phyloP scores from a whole-genome alignment of 2,113 vertebrate species.

The Archocentrus centrarchus region DNA sequence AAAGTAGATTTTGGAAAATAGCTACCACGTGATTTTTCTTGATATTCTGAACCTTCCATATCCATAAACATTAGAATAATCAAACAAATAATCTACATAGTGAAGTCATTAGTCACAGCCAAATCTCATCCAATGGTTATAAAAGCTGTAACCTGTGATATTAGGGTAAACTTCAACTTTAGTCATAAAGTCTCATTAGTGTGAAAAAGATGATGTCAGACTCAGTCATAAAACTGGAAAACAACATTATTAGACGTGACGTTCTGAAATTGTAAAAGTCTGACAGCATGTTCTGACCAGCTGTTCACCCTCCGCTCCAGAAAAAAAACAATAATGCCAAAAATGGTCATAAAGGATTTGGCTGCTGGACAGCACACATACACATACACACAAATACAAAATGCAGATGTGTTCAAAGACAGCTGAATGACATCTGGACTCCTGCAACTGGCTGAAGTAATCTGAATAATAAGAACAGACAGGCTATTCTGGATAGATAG shows the following conservation, averaged over 20 bases:
- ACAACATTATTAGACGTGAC: conserved; percentile 47
- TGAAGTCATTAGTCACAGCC: not conserved
- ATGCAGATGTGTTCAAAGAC: conserved; percentile 17
- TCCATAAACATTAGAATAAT: not conserved
- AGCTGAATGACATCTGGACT: conserved; percentile 51
- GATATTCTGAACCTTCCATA: not conserved
- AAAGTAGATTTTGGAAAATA: too few species aligned
- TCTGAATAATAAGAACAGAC: conserved; percentile 29
- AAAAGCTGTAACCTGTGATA: conserved; percentile 4
- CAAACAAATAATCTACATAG: not conserved
- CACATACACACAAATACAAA: conserved; percentile 16
- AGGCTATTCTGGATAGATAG: conserved; percentile 25
- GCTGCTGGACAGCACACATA: conserved; percentile 38
- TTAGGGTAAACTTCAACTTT: conserved; percentile 3
- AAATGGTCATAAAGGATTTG: conserved; percentile 51
- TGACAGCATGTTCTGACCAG: conserved; percentile 59
- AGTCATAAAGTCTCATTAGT: conserved; percentile 19
- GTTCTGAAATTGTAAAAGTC: conserved; percentile 42
- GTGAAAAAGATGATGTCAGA: conserved; percentile 47
- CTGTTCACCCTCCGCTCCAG: conserved; percentile 39
- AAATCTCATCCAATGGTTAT: not conserved
- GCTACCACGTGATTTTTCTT: not conserved
- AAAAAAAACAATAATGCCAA: conserved; percentile 44
- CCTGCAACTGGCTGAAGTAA: conserved; percentile 24
- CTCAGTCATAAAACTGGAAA: conserved; percentile 40